Percentiles rank a stretch among this genome's conserved stretches.
phyloP scores from a whole-genome alignment of 2,113 vertebrate species.

The Larimichthys crocea region DNA sequence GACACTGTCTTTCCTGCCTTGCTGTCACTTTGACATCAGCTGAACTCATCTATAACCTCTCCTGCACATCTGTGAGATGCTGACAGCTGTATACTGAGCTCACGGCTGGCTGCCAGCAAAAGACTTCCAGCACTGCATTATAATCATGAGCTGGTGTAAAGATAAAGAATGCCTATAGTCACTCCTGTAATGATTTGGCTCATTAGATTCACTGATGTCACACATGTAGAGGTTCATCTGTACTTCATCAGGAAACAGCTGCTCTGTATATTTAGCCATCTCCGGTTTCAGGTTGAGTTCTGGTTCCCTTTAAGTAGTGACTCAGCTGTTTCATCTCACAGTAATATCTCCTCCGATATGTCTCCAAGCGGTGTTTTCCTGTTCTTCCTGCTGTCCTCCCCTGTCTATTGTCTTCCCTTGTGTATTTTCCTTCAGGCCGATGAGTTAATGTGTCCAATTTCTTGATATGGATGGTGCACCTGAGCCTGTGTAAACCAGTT shows the following conservation, averaged over 20 bases:
- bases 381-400: neutral
- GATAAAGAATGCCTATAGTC: too few species aligned
- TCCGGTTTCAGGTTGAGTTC: neutral
- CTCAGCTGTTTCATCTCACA: neutral
- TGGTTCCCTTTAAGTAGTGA: neutral
- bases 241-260: neutral
- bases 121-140: neutral
- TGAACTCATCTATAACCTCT: neutral
- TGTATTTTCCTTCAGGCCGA: conserved; percentile 15
- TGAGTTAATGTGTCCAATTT: neutral
- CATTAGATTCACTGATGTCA: neutral
- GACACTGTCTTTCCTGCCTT: neutral
- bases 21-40: neutral
- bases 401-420: neutral
- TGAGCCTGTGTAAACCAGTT: neutral
- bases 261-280: neutral
- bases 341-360: neutral
- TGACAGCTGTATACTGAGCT: neutral
- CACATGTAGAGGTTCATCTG: too few species aligned
- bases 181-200: too few species aligned
- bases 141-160: neutral
- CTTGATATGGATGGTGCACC: conserved; percentile 1
- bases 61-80: neutral
- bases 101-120: neutral
- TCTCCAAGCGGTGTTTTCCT: neutral